Evolutionary conservation across 1,140 invertebrate genomes (phyloP), one percentile per base, ranked within the genome.

Genomic region (Elymnias hypermnestra): DNA sequence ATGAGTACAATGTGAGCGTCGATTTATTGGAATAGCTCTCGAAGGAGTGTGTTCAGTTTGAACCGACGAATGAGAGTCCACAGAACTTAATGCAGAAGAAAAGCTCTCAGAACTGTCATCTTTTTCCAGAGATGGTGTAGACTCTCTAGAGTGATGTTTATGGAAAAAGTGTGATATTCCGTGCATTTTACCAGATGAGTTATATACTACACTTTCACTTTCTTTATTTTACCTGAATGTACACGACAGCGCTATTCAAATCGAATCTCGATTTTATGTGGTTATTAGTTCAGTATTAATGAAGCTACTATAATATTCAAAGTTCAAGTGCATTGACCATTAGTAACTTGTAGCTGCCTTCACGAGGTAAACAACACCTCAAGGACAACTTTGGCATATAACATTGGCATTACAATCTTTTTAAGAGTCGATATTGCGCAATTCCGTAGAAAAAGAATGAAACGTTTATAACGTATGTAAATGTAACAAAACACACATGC

Each of bases 161-260:
- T 78, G 70, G 2, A 82, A 42, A 50, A 77, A 78, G 53, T 82
- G 63, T 13, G 76, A 38, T 3, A 84, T 44, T 1, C 76, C 70
- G 50, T 81, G 76, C 81, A 84, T 84, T 46, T 60, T 75, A 33
- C 10, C 43, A 41, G 17, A 10, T 54, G 1, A 29, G 8, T 13
- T 43, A 29, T 53, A 13, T 13, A 46, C 22, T 47, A 8, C 13
- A 23, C 6, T 26, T 1, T 3, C 10, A 12, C 14, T 38, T 44
- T 17, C 10, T 21, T 4, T 1, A 38, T 37, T 23, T 15, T 28
- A 3, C 36, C n/a, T 43, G 3, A 23, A 43, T 23, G 25, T 19
- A 3, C 5, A 47, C 6, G 14, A 21, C n/a, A 23, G 8, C 26
- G 39, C 31, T 53, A 31, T 41, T 53, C 43, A 29, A 17, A 39